phyloP scores from a whole-genome alignment of 2,888 invertebrate genomes.

The Cryptosula pallasiana region DNA sequence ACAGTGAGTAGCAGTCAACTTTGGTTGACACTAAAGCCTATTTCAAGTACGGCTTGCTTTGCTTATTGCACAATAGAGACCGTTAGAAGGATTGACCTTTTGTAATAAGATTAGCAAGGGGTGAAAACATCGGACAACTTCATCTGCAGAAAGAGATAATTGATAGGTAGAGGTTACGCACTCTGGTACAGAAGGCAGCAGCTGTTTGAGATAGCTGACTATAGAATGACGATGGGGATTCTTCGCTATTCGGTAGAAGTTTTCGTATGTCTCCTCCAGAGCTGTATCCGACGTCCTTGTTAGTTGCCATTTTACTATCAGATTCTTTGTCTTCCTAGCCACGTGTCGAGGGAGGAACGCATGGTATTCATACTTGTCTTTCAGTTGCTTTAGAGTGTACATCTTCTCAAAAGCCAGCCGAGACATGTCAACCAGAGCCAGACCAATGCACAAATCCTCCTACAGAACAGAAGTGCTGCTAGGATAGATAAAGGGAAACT shows the following conservation, averaged over 20 bases:
- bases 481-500: too few species aligned
- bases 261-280: slow-evolving; percentile 3
- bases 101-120: too few species aligned
- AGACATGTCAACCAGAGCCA: slow-evolving; percentile 3
- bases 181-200: slow-evolving; percentile 18
- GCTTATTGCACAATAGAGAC: too few species aligned
- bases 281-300: background rate
- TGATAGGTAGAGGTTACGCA: too few species aligned
- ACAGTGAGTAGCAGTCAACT: too few species aligned
- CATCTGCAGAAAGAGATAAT: too few species aligned
- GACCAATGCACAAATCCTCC: slow-evolving; percentile 16
- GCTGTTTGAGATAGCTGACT: slow-evolving; percentile 16
- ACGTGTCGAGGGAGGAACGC: background rate
- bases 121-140: too few species aligned
- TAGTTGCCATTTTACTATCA: slow-evolving; percentile 6
- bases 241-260: background rate
- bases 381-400: slow-evolving; percentile 2
- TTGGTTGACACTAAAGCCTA: too few species aligned
- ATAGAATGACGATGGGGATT: background rate
- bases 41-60: too few species aligned
- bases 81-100: too few species aligned
- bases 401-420: background rate
- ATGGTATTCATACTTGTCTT: slow-evolving; percentile 14
- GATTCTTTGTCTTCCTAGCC: background rate
- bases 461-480: too few species aligned